phyloP scores from a whole-genome alignment of 2,888 invertebrate species.

The Phyto melanocephala region DNA sequence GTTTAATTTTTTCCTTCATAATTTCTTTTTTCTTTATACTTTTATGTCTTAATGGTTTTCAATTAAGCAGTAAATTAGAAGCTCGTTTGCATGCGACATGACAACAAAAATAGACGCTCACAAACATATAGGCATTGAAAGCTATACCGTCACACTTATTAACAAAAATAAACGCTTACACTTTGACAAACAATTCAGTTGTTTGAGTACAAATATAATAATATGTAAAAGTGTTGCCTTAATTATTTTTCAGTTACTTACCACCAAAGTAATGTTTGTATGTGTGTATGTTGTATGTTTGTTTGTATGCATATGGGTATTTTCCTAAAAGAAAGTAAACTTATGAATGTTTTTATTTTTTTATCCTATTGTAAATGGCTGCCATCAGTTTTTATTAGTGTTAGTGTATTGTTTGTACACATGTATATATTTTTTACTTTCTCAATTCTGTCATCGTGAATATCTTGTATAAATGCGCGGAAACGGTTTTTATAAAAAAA shows the following conservation, averaged over 20 bases:
- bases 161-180: background rate
- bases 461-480: conserved; percentile 53
- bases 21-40: conserved; percentile 8
- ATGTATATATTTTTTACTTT: background rate
- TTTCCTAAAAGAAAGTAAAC: too few species aligned
- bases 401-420: conserved; percentile 5
- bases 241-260: conserved; percentile 21
- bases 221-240: conserved; percentile 44
- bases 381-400: background rate
- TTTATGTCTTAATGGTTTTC: conserved; percentile 57
- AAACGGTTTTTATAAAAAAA: conserved; percentile 45
- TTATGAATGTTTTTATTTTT: too few species aligned
- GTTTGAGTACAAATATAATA: background rate
- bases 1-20: background rate
- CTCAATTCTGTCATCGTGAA: conserved; percentile 49
- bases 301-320: too few species aligned
- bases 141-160: background rate
- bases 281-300: background rate
- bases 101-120: background rate
- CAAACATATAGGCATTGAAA: background rate
- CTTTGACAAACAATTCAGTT: background rate
- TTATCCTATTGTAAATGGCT: too few species aligned
- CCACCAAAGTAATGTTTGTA: background rate
- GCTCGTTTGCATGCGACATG: conserved; percentile 59
- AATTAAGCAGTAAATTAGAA: conserved; percentile 64